Evolutionary conservation across 2,888 invertebrate species (phyloP), one percentile per base, ranked within the genome.

Genomic region (Drosophila silvestris): DNA sequence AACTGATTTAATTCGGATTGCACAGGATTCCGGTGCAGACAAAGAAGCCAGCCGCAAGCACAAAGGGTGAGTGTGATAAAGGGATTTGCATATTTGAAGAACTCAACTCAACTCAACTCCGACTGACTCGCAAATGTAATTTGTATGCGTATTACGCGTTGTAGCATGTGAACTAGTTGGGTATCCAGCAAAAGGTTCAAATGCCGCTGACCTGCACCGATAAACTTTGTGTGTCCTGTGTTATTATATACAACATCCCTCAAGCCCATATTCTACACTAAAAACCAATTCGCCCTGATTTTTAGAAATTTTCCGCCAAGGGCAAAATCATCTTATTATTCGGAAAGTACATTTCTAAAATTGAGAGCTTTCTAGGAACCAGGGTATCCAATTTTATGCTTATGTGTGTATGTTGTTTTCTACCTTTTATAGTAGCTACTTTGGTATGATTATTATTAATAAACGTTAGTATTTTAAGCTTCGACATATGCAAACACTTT

Each of bases 1-100:
- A 81, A 75, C 64, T 69, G 82, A 81, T 82, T 82, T 65, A 69
- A 81, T 82, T 81, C 26, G 26, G 26, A 44, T 72, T 44, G 33
- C 32, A 28, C 33, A 10, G 59, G 65, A 72, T 70, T 82, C 70
- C 61, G 56, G 61, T 44, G 69, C 41, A 53, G 50, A 58, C 50
- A 57, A 37, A 47, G 44, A 9, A 57, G 22, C 22, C 37, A 37
- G 22, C 19, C 37, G 30, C 14, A 50, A 59, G 22, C 28, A 12
- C 12, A 54, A 10, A 33, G 14, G 7, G 10, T 19, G n/a, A 16
- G n/a, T 12, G 10, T n/a, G 47, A 12, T 28, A 22, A 59, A 67
- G 16, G 68, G 56, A 80, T 80, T 80, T 76, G 59, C 71, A 76
- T 71, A 75, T 65, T 39, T 54, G 5, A 74, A 51, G 44, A 12